These are phyloP conservation scores for Gymnocypris eckloni DNA, from an alignment of 2,797 vertebrate genomes.

Conservation along the genomic window DNA sequence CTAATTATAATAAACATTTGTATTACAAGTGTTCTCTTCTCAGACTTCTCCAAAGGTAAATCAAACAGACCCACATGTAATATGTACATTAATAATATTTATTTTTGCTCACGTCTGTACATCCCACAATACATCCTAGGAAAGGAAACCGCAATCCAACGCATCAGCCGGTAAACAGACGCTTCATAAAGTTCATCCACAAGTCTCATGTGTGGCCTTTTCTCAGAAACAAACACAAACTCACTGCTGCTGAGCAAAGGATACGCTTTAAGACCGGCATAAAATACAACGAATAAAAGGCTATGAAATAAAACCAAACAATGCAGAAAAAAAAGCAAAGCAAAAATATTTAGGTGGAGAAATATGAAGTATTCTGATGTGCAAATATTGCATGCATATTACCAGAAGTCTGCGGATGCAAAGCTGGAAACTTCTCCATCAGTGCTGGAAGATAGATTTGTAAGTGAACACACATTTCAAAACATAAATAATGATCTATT, in stretches of 20 bases:
- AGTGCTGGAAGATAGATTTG: conserved; percentile 15
- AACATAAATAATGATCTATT: not conserved
- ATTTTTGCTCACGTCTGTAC: conserved; percentile 32
- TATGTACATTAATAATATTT: conserved; percentile 38
- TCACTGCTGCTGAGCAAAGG: not conserved
- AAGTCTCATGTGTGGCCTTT: not conserved
- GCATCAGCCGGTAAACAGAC: not conserved
- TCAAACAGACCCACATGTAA: conserved; percentile 4
- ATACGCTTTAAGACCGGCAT: not conserved
- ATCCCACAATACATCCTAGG: conserved; percentile 15
- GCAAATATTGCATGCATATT: conserved; percentile 11
- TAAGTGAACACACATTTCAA: not conserved
- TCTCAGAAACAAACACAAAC: conserved; percentile 24
- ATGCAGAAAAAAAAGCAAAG: not conserved
- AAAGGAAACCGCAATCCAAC: conserved; percentile 4
- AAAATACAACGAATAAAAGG: conserved; percentile 35
- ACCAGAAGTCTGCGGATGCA: not conserved
- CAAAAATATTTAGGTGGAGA: not conserved
- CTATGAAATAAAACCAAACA: conserved; percentile 46
- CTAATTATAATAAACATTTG: too few relatives aligned
- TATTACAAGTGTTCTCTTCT: not conserved
- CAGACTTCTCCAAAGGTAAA: not conserved
- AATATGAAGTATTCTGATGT: not conserved
- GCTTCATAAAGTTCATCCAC: conserved; percentile 4
- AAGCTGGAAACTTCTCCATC: conserved; percentile 9